Percentiles rank a stretch among this genome's conserved stretches.
phyloP scores from a whole-genome alignment of 2,888 invertebrate genomes.

The Iphiclides podalirius region DNA sequence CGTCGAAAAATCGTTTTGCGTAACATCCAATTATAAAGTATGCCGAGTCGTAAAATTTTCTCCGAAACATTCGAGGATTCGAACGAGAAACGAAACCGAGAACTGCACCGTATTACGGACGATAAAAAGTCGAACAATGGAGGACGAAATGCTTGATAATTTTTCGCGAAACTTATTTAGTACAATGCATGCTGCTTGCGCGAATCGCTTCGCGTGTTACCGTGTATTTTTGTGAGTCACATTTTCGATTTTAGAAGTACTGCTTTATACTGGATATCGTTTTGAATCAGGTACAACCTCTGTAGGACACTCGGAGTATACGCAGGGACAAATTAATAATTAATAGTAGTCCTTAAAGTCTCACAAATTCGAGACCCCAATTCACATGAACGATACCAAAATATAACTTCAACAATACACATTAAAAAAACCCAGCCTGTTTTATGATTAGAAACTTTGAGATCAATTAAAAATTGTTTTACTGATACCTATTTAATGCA shows the following conservation, averaged over 20 bases:
- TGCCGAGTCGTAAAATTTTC: neutral
- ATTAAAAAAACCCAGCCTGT: no score
- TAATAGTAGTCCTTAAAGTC: no score
- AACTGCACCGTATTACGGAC: constrained; percentile 12
- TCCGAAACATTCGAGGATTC: constrained; percentile 1
- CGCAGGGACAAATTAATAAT: no score
- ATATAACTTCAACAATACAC: no score
- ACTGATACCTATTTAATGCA: no score
- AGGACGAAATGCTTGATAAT: constrained; percentile 33
- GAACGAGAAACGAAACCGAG: constrained; percentile 11
- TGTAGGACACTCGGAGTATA: no score
- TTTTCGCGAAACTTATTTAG: constrained; percentile 32
- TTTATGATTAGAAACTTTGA: no score
- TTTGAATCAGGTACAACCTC: no score
- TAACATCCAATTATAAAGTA: constrained; percentile 4
- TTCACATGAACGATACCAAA: no score
- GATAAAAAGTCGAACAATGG: constrained; percentile 25
- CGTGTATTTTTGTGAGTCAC: neutral
- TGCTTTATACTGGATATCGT: no score
- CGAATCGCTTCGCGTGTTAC: neutral
- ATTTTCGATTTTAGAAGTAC: no score
- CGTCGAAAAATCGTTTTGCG: neutral
- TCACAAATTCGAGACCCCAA: no score
- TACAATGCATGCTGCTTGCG: constrained; percentile 5
- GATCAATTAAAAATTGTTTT: neutral